Conservation (phyloP, 2,888 invertebrate genomes). For the Argyresthia albistria region DNA sequence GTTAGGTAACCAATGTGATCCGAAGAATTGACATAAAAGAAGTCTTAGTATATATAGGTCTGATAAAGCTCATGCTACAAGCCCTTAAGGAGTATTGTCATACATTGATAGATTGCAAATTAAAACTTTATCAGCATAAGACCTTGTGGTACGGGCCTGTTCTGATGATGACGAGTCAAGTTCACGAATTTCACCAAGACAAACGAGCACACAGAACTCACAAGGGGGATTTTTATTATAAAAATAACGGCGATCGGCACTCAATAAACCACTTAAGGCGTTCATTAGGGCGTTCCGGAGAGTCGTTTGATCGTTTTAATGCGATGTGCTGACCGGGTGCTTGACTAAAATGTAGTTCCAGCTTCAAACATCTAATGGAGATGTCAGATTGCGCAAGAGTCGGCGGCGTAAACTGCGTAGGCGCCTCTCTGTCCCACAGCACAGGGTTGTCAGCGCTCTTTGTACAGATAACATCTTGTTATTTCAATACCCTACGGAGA, state of each 20-base stretch:
- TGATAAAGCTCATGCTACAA: too few relatives aligned
- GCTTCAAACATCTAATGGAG: constrained; percentile 52
- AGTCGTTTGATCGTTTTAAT: constrained; percentile 60
- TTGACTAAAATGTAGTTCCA: constrained; percentile 24
- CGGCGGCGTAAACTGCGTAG: constrained; percentile 45
- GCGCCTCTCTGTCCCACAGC: constrained; percentile 19
- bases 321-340: constrained; percentile 28
- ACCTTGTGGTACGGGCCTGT: too few relatives aligned
- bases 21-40: too few relatives aligned
- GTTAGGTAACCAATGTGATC: too few relatives aligned
- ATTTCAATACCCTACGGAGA: not conserved
- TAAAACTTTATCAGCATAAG: too few relatives aligned
- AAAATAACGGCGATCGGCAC: constrained; percentile 65
- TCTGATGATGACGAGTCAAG: constrained; percentile 17
- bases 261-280: constrained; percentile 66
- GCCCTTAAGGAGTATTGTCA: too few relatives aligned
- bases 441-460: constrained; percentile 26
- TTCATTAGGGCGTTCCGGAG: constrained; percentile 56
- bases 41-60: too few relatives aligned
- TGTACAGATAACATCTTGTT: not conserved
- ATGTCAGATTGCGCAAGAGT: constrained; percentile 50
- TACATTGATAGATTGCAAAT: too few relatives aligned
- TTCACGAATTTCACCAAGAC: constrained; percentile 6
- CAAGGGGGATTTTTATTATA: constrained; percentile 41
- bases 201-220: constrained; percentile 15